Base-by-base conservation (phyloP, 2,888 invertebrate genomes). In the Dysmachus trigonus region DNA sequence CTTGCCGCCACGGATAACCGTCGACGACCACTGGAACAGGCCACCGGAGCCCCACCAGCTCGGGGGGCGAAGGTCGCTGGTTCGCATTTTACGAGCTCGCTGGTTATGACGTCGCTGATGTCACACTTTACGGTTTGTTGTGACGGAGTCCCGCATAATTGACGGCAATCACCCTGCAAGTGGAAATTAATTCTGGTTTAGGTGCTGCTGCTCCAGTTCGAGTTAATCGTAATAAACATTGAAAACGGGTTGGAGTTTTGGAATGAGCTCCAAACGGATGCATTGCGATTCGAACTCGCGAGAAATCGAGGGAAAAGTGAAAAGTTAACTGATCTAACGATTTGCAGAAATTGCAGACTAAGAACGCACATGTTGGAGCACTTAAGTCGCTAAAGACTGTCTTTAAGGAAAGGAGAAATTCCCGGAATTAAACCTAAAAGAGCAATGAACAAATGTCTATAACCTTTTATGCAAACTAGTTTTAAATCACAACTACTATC, bases 51-150 rank as follows among this genome's bases (percentile, higher is more conserved):
- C 18, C 35, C 35, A 62, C 15, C 30, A 22, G 47, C 10, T 10
- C 30, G 3, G 8, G 62, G 77, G 53, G 30, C 27, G 77, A 85
- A 53, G 76, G 85, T 85, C 85, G 76, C 51, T 76, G 76, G 33
- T 62, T 27, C 35, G 31, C 35, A 77, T 76, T 85, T 85, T 85
- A 85, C 71, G 85, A 85, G 33, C 22, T 22, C 7, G 1, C 33
- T 30, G 51, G 62, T 76, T 85, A 85, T 85, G 85, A 85, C 74
- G 31, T 51, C 74, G 47, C 30, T 51, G 33, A 62, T 31, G 53
- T 76, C 22, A 85, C 33, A 77, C 91, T 91, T 91, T 90, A 91
- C 90, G 91, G 90, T 91, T 91, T 91, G 90, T 91, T 91, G 89
- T 90, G 90, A 90, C 90, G 89, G 88, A 10, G 35, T n/a, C 72